phyloP scores from a whole-genome alignment of 2,888 invertebrate species.

The Timema podura region DNA sequence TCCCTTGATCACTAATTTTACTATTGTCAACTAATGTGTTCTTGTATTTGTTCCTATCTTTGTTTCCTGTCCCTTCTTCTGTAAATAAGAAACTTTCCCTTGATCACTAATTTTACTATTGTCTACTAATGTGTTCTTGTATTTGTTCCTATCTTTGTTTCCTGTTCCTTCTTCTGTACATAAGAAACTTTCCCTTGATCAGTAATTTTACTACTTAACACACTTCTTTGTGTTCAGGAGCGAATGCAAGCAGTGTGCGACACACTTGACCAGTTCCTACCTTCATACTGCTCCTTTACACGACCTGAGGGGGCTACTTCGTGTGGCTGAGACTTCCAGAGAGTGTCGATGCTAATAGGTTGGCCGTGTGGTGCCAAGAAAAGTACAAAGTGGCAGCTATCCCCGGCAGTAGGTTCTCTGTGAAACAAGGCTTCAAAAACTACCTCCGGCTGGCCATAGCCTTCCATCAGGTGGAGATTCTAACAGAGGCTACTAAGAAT shows the following conservation, averaged over 20 bases:
- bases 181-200: too few species aligned
- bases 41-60: too few species aligned
- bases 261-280: constrained; percentile 45
- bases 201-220: too few species aligned
- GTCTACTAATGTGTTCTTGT: too few species aligned
- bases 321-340: constrained; percentile 55
- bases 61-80: too few species aligned
- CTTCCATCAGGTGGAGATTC: constrained; percentile 45
- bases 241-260: constrained; percentile 47
- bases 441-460: constrained; percentile 50
- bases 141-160: too few species aligned
- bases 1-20: too few species aligned
- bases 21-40: too few species aligned
- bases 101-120: too few species aligned
- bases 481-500: constrained; percentile 42
- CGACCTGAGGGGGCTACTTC: constrained; percentile 57
- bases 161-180: too few species aligned
- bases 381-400: constrained; percentile 48
- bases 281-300: constrained; percentile 44
- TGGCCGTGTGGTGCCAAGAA: constrained; percentile 45
- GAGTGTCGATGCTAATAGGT: constrained; percentile 41
- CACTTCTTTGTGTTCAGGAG: constrained; percentile 37
- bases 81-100: too few species aligned
- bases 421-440: constrained; percentile 41
- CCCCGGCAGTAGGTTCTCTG: constrained; percentile 46